phyloP scores from a whole-genome alignment of 1,140 invertebrate genomes.

The Magallana angulata region DNA sequence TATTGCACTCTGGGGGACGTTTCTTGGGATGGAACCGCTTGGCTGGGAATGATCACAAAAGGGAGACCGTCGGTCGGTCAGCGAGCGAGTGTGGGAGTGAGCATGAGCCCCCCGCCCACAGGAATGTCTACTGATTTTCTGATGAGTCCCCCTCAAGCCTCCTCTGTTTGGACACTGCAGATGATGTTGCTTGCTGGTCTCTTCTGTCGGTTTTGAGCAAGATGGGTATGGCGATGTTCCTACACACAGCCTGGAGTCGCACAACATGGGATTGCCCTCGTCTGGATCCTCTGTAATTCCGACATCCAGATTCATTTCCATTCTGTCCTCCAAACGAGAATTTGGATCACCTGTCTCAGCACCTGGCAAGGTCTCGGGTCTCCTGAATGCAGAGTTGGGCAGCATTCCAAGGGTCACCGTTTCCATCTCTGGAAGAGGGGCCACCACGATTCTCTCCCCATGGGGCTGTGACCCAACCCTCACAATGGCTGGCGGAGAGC shows the following conservation, averaged over 20 bases:
- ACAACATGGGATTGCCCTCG: not conserved
- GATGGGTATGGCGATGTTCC: not conserved
- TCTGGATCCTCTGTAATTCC: not conserved
- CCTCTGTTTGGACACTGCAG: not conserved
- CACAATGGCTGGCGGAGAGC: not conserved
- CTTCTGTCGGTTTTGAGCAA: not conserved
- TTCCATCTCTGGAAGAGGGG: constrained; percentile 6
- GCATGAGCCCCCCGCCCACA: not conserved
- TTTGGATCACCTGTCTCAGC: constrained; percentile 13
- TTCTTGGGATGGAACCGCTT: not conserved
- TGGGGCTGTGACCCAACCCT: constrained; percentile 12
- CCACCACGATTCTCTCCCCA: constrained; percentile 3
- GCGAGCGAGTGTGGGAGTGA: not conserved
- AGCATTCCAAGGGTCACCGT: constrained; percentile 5
- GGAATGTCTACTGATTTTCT: constrained; percentile 20
- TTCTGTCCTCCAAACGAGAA: constrained; percentile 13
- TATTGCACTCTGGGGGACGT: not conserved
- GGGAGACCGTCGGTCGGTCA: not conserved
- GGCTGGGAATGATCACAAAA: constrained; percentile 4
- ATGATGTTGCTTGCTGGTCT: not conserved
- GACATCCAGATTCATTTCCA: constrained; percentile 19
- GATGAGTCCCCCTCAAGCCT: not conserved
- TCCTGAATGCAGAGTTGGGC: not conserved
- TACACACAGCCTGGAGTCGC: not conserved
- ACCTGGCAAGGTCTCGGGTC: constrained; percentile 29